Conservation (phyloP, 2,797 vertebrate genomes). For the Rhabdomys pumilio region DNA sequence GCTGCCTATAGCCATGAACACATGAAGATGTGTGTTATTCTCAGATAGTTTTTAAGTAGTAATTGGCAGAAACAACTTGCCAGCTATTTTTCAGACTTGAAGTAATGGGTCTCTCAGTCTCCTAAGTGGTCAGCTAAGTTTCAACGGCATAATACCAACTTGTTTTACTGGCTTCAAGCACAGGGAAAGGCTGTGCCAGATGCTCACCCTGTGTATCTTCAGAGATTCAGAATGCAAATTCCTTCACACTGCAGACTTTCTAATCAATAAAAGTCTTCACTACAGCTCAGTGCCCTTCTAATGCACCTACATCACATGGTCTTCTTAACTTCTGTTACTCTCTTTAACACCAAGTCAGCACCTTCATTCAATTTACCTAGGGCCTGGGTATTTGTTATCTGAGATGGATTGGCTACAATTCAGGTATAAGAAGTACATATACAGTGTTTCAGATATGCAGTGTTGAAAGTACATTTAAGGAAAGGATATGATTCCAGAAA, state of each 20-base stretch:
- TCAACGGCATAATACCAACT: neutral
- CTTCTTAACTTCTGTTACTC: neutral
- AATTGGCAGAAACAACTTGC: constrained; percentile 18
- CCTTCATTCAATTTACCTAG: neutral
- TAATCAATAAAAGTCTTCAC: neutral
- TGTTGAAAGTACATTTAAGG: neutral
- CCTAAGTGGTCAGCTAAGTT: neutral
- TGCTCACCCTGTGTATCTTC: neutral
- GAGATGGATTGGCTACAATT: neutral
- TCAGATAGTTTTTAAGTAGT: constrained; percentile 8
- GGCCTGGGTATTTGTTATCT: neutral
- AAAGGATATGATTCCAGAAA: neutral
- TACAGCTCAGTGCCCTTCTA: neutral
- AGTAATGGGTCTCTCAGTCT: neutral
- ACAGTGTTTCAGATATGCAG: neutral
- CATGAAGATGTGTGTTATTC: constrained; percentile 27
- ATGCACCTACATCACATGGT: neutral
- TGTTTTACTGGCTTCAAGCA: neutral
- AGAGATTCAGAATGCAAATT: neutral
- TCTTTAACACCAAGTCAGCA: neutral
- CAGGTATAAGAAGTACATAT: neutral
- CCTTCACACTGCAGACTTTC: neutral
- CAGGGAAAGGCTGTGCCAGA: neutral
- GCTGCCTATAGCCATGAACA: neutral
- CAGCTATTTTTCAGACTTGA: neutral